Conservation (phyloP, 2,113 vertebrate genomes). For the Patagioenas fasciata region DNA sequence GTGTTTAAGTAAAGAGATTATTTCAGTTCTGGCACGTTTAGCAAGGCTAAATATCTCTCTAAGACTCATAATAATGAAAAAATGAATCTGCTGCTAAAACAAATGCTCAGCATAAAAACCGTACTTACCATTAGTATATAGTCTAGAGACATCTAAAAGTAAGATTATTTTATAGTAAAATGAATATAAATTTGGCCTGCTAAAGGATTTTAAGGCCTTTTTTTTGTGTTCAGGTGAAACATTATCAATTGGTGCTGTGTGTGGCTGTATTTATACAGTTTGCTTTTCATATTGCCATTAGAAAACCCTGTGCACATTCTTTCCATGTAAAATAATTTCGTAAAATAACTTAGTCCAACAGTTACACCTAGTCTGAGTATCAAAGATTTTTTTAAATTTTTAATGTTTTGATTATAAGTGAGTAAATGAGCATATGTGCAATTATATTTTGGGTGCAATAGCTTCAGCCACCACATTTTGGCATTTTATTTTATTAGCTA, state of each 20-base stretch:
- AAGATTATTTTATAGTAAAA: slow-evolving; percentile 3
- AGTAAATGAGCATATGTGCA: slow-evolving; percentile 81
- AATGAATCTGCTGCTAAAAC: neutral
- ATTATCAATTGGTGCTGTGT: slow-evolving; percentile 72
- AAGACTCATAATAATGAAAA: neutral
- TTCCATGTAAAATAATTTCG: slow-evolving; percentile 76
- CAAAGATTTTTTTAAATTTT: slow-evolving; percentile 68
- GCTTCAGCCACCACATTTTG: slow-evolving; percentile 75
- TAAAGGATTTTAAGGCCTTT: neutral
- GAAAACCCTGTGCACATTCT: slow-evolving; percentile 70
- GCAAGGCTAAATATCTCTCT: slow-evolving; percentile 4
- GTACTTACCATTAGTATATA: neutral
- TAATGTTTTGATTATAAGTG: slow-evolving; percentile 79
- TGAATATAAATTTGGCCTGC: neutral
- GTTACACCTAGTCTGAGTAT: slow-evolving; percentile 74
- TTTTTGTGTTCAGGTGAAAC: slow-evolving; percentile 53
- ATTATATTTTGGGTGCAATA: slow-evolving; percentile 80
- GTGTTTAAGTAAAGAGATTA: slow-evolving; percentile 45
- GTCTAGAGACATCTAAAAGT: neutral
- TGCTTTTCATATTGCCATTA: slow-evolving; percentile 71
- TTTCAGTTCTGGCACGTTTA: slow-evolving; percentile 47
- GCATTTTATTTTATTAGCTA: slow-evolving; percentile 81
- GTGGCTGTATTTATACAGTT: slow-evolving; percentile 62
- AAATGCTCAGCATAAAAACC: neutral
- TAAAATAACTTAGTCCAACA: slow-evolving; percentile 70